Evolutionary conservation across 2,113 vertebrate species (phyloP).

Genomic region (pig (Sus scrofa)): DNA sequence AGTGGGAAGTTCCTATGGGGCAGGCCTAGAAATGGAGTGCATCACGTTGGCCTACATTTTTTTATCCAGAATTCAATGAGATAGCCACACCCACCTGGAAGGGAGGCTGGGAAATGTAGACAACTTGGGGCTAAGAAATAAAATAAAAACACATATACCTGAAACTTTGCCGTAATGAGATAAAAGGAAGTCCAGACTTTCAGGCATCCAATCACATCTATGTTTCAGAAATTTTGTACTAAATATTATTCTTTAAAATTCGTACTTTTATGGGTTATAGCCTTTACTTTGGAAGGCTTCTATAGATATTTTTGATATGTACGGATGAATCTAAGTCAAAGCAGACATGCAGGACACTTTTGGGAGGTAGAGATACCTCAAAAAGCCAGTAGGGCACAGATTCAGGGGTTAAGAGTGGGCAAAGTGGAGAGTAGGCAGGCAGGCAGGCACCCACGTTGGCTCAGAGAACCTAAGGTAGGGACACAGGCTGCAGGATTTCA

Average conservation of each 20-base stretch:
- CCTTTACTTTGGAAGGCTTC: background rate
- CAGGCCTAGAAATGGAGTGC: rapidly evolving
- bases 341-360: background rate
- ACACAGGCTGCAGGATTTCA: background rate
- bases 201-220: background rate
- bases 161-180: background rate
- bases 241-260: slow-evolving; percentile 39
- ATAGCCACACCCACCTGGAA: background rate
- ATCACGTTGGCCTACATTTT: background rate
- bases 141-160: background rate
- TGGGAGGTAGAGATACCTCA: background rate
- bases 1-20: background rate
- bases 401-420: background rate
- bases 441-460: background rate
- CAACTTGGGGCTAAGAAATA: background rate
- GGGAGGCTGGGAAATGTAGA: background rate
- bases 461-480: background rate
- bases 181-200: background rate
- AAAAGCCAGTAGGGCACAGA: background rate
- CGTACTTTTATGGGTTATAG: background rate
- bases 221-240: background rate
- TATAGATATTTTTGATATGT: background rate
- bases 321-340: background rate
- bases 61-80: background rate
- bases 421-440: background rate